Conservation (phyloP, 2,888 invertebrate genomes). For the Oithona nana region DNA sequence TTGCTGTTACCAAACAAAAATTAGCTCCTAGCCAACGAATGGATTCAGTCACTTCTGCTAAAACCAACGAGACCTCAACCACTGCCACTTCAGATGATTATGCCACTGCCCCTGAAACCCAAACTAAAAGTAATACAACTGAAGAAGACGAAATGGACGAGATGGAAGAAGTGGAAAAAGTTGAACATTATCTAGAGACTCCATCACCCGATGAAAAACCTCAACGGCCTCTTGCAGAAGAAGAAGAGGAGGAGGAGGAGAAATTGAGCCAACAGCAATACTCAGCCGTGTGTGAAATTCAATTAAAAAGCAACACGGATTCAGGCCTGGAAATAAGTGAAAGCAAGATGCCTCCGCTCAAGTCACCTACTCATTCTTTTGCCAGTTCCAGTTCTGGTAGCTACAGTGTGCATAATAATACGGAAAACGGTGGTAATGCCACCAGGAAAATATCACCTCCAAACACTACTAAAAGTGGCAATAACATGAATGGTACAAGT, state of each 20-base stretch:
- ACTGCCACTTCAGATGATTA: background rate
- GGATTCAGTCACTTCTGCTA: background rate
- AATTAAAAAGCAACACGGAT: background rate
- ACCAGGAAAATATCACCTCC: background rate
- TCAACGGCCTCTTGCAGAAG: background rate
- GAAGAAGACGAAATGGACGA: background rate
- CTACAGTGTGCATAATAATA: background rate
- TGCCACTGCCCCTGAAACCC: background rate
- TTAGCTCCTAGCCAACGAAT: background rate
- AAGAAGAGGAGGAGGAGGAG: too few species aligned
- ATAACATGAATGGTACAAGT: background rate
- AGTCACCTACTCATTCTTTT: background rate
- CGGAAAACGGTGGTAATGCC: background rate
- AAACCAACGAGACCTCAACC: background rate
- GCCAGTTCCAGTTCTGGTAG: background rate
- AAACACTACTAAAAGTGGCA: background rate
- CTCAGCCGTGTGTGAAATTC: background rate
- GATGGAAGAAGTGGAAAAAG: background rate
- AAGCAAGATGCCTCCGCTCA: background rate
- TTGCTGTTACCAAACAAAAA: background rate
- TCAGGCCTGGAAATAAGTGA: background rate
- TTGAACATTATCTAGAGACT: background rate
- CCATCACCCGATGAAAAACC: background rate
- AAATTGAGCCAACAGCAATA: background rate
- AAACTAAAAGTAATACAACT: background rate